Base-by-base conservation (phyloP, 2,888 invertebrate species). In the Brenthis daphne region DNA sequence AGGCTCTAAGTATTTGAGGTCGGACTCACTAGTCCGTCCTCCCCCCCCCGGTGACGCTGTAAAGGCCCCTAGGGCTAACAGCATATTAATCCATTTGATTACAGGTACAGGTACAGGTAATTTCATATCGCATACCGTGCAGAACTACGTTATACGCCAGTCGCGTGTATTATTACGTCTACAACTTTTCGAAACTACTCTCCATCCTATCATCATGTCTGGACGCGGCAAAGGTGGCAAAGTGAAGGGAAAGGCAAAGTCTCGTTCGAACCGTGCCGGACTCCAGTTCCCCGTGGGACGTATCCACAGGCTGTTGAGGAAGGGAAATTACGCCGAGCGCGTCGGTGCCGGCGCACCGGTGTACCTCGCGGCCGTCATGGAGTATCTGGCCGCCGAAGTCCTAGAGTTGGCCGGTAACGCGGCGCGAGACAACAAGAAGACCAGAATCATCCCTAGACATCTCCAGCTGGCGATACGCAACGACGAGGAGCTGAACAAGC, bases 391-490 rank as follows among this genome's bases (percentile, higher is more conserved):
- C 16, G 95, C 95, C 71, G 96, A 96, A 89, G 94, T 94, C 1
- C 79, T 95, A 70, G 94, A 95, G 79, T 91, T 94, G 87, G 94
- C 94, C 5, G 94, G 94, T 47, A 94, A 95, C 80, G 94, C 94
- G 24, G 94, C 94, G 1, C 86, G 94, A 65, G 95, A 95, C 81
- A 96, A 96, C 86, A 96, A 95, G 85, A 96, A 95, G 82, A 93
- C 94, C 12, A 91, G 94, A 81, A 96, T 97, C 80, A 96, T 96
- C 74, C 96, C 96, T 0, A 93, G 82, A 20, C 69, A 69, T 56
- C 56, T 65, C 6, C 68, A 69, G 29, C 24, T 65, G 55, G 65
- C 61, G 55, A 65, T 69, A 6, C 64, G 65, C 24, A 69, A 69
- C 51, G 65, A 69, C 69, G 69, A 69, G 56, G 69, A 69, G 37